Conservation (phyloP, 2,888 invertebrate species). For the Macrosoma leucophasiata region DNA sequence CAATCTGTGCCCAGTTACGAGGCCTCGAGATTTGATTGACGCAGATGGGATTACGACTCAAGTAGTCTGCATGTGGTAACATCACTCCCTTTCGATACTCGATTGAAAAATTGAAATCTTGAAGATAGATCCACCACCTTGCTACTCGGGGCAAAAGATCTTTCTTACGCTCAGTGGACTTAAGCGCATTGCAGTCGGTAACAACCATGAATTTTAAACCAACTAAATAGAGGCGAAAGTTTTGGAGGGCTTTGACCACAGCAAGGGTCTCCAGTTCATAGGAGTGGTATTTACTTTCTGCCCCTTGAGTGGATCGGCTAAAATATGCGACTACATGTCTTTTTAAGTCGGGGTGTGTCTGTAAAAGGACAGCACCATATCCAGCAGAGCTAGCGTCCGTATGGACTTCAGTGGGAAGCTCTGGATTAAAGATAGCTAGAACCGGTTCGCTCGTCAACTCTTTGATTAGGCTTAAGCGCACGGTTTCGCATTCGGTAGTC, state of each 20-base stretch:
- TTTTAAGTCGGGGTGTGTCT: neutral
- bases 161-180: constrained; percentile 20
- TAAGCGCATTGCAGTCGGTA: constrained; percentile 22
- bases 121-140: constrained; percentile 23
- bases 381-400: constrained; percentile 21
- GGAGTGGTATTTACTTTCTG: constrained; percentile 20
- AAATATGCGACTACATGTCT: constrained; percentile 17
- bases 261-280: constrained; percentile 23
- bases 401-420: constrained; percentile 20
- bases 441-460: constrained; percentile 13
- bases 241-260: constrained; percentile 22
- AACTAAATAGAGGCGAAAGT: constrained; percentile 19
- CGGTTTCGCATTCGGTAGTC: constrained; percentile 4
- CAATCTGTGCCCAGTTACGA: constrained; percentile 22
- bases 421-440: constrained; percentile 12
- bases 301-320: constrained; percentile 13
- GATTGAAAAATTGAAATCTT: constrained; percentile 20
- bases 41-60: constrained; percentile 19
- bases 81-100: constrained; percentile 17
- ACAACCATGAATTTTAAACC: constrained; percentile 16
- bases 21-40: constrained; percentile 8
- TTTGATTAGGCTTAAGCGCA: constrained; percentile 6
- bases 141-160: constrained; percentile 22
- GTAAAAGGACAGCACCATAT: constrained; percentile 6
- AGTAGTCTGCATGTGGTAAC: constrained; percentile 16